Base-by-base conservation (phyloP, 2,113 vertebrate genomes). In the Coturnix japonica region DNA sequence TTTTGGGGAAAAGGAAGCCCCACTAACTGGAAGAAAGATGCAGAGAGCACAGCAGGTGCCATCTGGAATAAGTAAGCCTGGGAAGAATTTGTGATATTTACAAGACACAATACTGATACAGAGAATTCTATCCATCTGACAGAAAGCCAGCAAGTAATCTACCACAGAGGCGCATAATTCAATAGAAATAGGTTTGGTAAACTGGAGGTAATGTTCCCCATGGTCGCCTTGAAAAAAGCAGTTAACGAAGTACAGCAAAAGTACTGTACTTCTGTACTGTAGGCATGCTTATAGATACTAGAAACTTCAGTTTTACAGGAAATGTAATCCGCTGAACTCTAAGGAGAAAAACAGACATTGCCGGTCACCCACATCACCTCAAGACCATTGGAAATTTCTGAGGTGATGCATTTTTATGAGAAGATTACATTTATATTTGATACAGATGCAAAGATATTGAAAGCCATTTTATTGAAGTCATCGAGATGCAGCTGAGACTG, bases 1-100 rank as follows among this genome's bases (percentile, higher is more conserved):
- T 90, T 69, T 82, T 25, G 79, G 69, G 75, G 76, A 89, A 91
- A 91, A 81, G 76, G 61, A 91, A 93, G 79, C 35, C 67, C 75
- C 81, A 71, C 26, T 74, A 75, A 81, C 63, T 91, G 87, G 69
- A 91, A 66, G 77, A 59, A 79, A 77, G 87, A 92, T 56, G 76
- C 19, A 76, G 78, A 21, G 54, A 75, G 79, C 0, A 0, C 85
- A 78, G 89, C 0, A 26, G 47, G 53, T 90, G 57, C 95, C 88
- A 85, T 91, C 91, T 94, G 94, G 89, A 91, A 95, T 84, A 83
- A 92, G 74, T 79, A 94, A 90, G 78, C 59, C 92, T 67, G 67
- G 81, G 81, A 95, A 93, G 92, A 93, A 90, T 74, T 66, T 81
- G 84, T 77, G 81, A 82, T 93, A 87, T 94, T 96, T 94, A 92